Conservation (phyloP, 2,113 vertebrate genomes). For the Seriola aureovittata region DNA sequence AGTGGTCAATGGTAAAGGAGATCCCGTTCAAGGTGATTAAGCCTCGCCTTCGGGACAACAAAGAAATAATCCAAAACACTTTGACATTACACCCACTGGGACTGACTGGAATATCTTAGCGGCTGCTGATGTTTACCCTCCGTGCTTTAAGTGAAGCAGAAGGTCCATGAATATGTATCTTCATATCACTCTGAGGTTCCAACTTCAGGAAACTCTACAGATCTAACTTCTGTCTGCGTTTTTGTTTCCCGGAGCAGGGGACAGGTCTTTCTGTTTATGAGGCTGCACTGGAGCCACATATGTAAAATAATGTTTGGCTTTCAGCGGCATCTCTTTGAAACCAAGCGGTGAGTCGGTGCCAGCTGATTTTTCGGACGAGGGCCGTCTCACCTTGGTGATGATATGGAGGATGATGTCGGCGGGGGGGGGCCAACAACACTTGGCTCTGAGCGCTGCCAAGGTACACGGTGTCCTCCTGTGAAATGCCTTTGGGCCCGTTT, state of each 20-base stretch:
- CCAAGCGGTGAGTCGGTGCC: not conserved
- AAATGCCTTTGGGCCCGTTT: constrained; percentile 48
- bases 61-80: constrained; percentile 57
- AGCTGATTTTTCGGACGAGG: constrained; percentile 28
- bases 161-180: constrained; percentile 10
- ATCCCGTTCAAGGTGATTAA: constrained; percentile 70
- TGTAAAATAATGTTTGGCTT: constrained; percentile 13
- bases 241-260: constrained; percentile 44
- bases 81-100: constrained; percentile 17
- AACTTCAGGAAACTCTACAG: not conserved
- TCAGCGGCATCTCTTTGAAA: not conserved
- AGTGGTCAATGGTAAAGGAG: constrained; percentile 66
- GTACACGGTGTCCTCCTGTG: constrained; percentile 45
- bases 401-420: constrained; percentile 37
- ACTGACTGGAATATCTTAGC: constrained; percentile 29
- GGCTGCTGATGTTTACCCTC: constrained; percentile 35
- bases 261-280: not conserved
- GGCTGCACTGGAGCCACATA: not conserved
- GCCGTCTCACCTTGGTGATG: constrained; percentile 56
- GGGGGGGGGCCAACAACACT: constrained; percentile 36
- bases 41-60: constrained; percentile 48
- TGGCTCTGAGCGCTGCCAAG: constrained; percentile 50
- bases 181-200: not conserved
- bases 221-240: not conserved
- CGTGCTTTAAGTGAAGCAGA: constrained; percentile 22